Evolutionary conservation across 2,113 vertebrate genomes (phyloP), one percentile per base, ranked within the genome.

Genomic region (Eulemur rufifrons): DNA sequence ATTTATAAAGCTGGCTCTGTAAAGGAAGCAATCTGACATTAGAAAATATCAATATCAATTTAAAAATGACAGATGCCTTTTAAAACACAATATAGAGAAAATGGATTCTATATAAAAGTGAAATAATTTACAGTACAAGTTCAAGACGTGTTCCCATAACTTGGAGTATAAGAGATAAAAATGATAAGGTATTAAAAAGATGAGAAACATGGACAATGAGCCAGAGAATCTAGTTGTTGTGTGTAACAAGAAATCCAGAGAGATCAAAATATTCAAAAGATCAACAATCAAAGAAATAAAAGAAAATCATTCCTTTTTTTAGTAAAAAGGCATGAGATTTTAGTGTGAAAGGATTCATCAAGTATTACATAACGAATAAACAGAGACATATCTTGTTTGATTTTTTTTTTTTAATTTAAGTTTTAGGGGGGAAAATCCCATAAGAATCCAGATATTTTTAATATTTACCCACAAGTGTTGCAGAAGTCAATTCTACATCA

Each of bases 81-180:
- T 52, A 82, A 92, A 95, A 80, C 81, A 5, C 20, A n/a, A 32
- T 52, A 69, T 25, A 39, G 34, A 95, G 52, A 59, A 95, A 56
- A 86, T 88, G n/a, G 86, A 71, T 68, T 92, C 45, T 64, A 18
- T 59, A 80, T 61, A 95, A 88, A 89, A 82, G 63, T 7, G 29
- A 29, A 88, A 91, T 73, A 66, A 82, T 93, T 71, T 89, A 74
- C 15, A 94, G 69, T 93, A 50, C 14, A 96, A 93, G 27, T 73
- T 87, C 76, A 90, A 95, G 27, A 87, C 8, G 42, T 64, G 86
- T 93, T 20, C 34, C 86, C 47, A 77, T 92, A 74, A 68, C 45
- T 87, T 63, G 20, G 73, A 82, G 37, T 77, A 82, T 63, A 87
- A 93, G 6, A 88, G 42, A 93, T 56, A 59, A 91, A 68, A 9